Percentiles rank a stretch among this genome's conserved stretches.
Evolutionary conservation across 2,888 invertebrate genomes (phyloP).

Genomic region (Amphipyra tragopoginis): DNA sequence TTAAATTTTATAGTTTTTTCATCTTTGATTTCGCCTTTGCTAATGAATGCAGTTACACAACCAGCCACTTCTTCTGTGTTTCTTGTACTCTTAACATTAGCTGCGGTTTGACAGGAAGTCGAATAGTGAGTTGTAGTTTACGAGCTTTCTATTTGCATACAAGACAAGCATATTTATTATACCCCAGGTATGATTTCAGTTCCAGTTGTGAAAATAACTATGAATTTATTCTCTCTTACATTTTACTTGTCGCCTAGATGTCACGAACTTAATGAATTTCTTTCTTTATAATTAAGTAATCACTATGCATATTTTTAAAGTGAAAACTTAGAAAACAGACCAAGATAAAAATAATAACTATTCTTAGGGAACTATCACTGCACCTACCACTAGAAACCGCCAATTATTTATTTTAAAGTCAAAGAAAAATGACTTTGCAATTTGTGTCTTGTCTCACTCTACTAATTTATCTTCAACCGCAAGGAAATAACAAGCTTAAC

Average conservation of each 20-base stretch:
- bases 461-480: constrained; percentile 13
- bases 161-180: background rate
- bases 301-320: background rate
- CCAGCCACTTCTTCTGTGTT: background rate
- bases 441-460: too few species aligned
- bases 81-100: background rate
- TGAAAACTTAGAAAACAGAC: constrained; percentile 1
- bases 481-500: background rate
- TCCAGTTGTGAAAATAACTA: too few species aligned
- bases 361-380: background rate
- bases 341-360: background rate
- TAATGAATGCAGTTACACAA: too few species aligned
- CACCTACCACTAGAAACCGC: constrained; percentile 11
- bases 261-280: too few species aligned
- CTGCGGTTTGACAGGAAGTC: background rate
- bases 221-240: too few species aligned
- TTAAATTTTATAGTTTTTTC: too few species aligned
- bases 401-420: constrained; percentile 5
- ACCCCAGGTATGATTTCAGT: background rate
- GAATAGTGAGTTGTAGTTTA: background rate
- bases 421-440: background rate
- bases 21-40: too few species aligned
- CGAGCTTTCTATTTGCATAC: background rate
- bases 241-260: too few species aligned
- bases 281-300: too few species aligned